Evolutionary conservation across 2,113 vertebrate species (phyloP), one percentile per base, ranked within the genome.

Genomic region (Tylochromis polylepis): DNA sequence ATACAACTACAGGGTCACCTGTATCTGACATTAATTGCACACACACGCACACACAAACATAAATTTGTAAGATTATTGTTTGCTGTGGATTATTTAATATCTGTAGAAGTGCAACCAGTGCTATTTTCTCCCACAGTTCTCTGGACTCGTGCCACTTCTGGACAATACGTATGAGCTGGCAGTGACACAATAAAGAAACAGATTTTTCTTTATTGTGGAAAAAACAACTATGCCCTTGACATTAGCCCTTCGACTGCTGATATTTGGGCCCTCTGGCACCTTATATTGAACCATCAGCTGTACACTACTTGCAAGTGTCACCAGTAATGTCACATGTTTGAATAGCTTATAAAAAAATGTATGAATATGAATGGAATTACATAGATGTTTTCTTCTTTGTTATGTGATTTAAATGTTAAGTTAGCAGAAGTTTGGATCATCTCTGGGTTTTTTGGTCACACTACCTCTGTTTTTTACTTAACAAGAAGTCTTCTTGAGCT

Each of bases 131-230:
- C 58, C 65, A 67, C 79, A n/a, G 15, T 79, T 60, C 82, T 49
- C 55, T 92, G 91, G 91, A 94, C 16, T 41, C 4, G 81, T 83
- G 93, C 91, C 91, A 92, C 85, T 56, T 60, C 20, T 24, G 57
- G 18, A 91, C 85, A 94, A 85, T 89, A 81, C 85, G 20, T 36
- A 65, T 6, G 20, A 12, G 16, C 29, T 67, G 18, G 24, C 31
- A 53, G 79, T 86, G 87, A 92, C 86, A 89, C 77, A 82, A 53
- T 20, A 53, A 7, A 53, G 49, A 77, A 77, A 77, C 27, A n/a
- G 27, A 77, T 53, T 77, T 77, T 77, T 75, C 70, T 77, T 77
- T 77, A 53, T 34, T 12, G 31, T 34, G 72, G 18, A 51, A 77
- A 77, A 77, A 49, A 77, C 72, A 77, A 31, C 46, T 53, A 29